Evolutionary conservation across 37 sponge, comb jelly and placozoan species (phyloP), one percentile per base, ranked within the genome.

Genomic region (Geodia barretti): DNA sequence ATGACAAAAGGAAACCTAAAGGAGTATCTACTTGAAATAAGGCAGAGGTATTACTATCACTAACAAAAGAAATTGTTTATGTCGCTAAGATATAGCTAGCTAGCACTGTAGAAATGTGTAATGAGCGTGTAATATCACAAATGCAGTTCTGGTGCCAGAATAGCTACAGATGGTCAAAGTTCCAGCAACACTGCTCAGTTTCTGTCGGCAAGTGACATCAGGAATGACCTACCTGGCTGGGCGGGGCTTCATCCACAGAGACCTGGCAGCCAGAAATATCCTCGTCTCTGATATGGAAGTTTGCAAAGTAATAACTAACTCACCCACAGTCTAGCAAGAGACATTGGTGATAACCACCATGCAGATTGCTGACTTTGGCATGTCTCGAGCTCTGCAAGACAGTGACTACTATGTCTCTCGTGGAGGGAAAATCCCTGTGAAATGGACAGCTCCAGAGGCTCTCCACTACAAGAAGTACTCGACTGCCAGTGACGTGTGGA

Each of bases 401-500:
- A 61, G 60, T 60, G 29, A 54, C 25, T 75, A 28, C 75, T 75
- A 75, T 61, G 23, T 75, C n/a, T 54, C 75, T 19, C 47, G 60
- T 41, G 75, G 75, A 75, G 75, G 75, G n/a, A 75, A 30, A 61
- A 75, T 75, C 30, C 75, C 75, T 3, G 75, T 75, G 60, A 75
- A 75, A 61, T 75, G 75, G 75, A 75, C 75, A 75, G 75, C 75
- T 28, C 75, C 75, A 29, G 75, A 77, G 64, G 77, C 77, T 4
- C 62, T 63, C 37, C 77, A 34, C 35, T 77, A 62, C 64, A 64
- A 28, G 21, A 39, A 54, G 36, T 64, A 26, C 63, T 77, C 77
- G 64, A 64, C 39, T 63, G 77, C 77, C 65, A 74, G 83, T 83
- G 83, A 83, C 29, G 41, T 83, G 4, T 83, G 83, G 83, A 73